Evolutionary conservation across 2,888 invertebrate genomes (phyloP).

Genomic region (Pheosia tremula): DNA sequence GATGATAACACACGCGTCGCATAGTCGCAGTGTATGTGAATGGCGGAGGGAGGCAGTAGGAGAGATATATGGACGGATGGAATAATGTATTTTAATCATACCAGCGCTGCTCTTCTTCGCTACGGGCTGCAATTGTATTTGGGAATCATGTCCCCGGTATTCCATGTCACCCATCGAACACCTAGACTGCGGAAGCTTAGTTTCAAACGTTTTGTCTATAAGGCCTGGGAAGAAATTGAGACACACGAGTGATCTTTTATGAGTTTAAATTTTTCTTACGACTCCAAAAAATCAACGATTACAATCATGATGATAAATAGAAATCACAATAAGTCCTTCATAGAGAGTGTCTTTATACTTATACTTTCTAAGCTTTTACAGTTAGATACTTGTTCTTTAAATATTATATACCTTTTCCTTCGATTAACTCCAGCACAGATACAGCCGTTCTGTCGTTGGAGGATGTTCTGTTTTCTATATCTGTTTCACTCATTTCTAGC

Average conservation of each 20-base stretch:
- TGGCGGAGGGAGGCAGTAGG: no score
- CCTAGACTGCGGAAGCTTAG: conserved; percentile 18
- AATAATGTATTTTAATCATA: neutral
- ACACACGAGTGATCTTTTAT: no score
- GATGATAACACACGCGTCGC: no score
- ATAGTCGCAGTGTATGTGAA: no score
- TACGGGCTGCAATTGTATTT: neutral
- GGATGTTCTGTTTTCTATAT: neutral
- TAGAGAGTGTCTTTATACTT: no score
- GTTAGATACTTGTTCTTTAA: no score
- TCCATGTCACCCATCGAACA: conserved; percentile 1
- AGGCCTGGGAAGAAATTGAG: conserved; percentile 15
- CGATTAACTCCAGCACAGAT: neutral
- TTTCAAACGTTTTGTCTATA: conserved; percentile 26
- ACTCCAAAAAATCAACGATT: no score
- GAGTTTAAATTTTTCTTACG: no score
- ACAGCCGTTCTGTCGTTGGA: neutral
- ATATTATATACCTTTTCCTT: conserved; percentile 15
- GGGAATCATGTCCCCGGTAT: neutral
- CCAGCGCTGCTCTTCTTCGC: neutral
- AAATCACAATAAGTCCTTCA: no score
- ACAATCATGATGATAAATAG: no score
- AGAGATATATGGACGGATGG: no score
- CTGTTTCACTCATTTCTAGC: neutral
- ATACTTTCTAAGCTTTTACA: no score